Conservation (phyloP, 1,140 invertebrate genomes). For the Pseudomyrmex gracilis region DNA sequence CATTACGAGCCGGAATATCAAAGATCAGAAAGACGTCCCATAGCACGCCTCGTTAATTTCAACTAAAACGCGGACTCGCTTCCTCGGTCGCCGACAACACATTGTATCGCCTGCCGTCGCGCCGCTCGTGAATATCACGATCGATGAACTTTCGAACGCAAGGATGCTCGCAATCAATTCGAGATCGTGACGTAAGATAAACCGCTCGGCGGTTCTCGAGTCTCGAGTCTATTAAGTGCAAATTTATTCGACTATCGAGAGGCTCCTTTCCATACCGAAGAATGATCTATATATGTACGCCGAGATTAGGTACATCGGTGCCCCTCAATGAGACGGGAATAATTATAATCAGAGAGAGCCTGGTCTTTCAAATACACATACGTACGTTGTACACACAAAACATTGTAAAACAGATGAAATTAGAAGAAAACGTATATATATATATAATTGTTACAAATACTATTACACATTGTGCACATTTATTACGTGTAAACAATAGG, state of each 20-base stretch:
- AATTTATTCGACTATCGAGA: conserved; percentile 55
- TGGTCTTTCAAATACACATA: neutral
- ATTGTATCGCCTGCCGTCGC: conserved; percentile 4
- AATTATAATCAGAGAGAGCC: conserved; percentile 21
- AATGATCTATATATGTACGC: conserved; percentile 5
- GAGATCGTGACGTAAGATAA: conserved; percentile 54
- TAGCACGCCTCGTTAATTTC: conserved; percentile 68
- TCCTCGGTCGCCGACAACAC: conserved; percentile 3
- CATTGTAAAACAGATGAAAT: neutral
- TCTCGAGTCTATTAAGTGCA: conserved; percentile 37
- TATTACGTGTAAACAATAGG: neutral
- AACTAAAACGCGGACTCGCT: conserved; percentile 53
- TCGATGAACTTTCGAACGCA: conserved; percentile 59
- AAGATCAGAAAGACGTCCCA: conserved; percentile 64
- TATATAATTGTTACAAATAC: neutral
- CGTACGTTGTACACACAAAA: neutral
- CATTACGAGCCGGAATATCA: conserved; percentile 62
- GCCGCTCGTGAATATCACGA: conserved; percentile 49
- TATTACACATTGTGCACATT: neutral
- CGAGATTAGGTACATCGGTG: neutral
- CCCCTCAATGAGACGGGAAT: neutral
- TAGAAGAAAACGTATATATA: neutral
- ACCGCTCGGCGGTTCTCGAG: conserved; percentile 25
- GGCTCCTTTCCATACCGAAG: conserved; percentile 34
- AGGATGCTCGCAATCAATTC: conserved; percentile 48